These are phyloP conservation scores for Halocynthia roretzi DNA, from an alignment of 23 tunicate species.

Conservation along the genomic window DNA sequence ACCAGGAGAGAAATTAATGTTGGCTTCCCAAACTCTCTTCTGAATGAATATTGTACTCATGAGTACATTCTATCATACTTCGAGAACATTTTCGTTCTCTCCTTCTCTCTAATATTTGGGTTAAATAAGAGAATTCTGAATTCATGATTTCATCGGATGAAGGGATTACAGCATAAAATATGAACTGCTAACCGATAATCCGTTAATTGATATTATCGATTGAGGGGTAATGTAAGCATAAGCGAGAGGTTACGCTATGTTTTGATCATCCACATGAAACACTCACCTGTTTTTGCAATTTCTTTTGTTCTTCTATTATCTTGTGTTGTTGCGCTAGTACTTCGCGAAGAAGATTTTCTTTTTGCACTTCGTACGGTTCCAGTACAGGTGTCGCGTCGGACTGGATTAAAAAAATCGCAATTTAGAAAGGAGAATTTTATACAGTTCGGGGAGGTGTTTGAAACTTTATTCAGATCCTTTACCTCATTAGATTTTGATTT, in stretches of 20 bases:
- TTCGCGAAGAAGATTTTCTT: constrained; percentile 64
- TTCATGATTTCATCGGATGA: too few relatives aligned
- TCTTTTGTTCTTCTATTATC: constrained; percentile 42
- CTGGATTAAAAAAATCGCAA: not conserved
- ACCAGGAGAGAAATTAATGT: not conserved
- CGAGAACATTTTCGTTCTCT: too few relatives aligned
- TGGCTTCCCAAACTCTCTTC: not conserved
- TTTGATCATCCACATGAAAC: not conserved
- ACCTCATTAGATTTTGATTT: constrained; percentile 8
- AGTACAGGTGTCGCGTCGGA: constrained; percentile 25
- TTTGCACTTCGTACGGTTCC: constrained; percentile 54
- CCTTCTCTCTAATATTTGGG: too few relatives aligned
- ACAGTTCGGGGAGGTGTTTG: not conserved
- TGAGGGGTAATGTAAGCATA: too few relatives aligned
- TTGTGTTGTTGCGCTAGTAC: constrained; percentile 55
- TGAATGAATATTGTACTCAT: not conserved
- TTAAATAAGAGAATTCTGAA: too few relatives aligned
- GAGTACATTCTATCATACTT: not conserved
- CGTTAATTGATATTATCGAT: too few relatives aligned
- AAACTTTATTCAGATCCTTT: not conserved
- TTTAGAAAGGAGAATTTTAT: not conserved
- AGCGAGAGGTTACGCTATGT: too few relatives aligned
- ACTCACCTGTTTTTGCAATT: constrained; percentile 27
- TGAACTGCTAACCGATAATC: too few relatives aligned
- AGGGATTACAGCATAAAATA: too few relatives aligned